phyloP scores from a whole-genome alignment of 2,113 vertebrate genomes.

The Terrapene triunguis region DNA sequence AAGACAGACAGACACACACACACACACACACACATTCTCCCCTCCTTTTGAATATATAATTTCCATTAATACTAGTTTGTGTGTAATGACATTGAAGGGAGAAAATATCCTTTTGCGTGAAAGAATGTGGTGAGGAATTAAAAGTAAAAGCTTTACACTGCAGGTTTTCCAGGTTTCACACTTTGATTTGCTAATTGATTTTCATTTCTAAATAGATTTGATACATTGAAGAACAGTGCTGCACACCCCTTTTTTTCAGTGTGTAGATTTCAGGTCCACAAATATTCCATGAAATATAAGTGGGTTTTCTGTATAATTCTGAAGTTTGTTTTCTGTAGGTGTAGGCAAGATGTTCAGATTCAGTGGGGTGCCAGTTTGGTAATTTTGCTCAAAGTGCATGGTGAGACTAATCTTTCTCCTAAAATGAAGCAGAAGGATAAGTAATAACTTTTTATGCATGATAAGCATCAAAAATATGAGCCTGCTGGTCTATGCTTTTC shows the following conservation, averaged over 20 bases:
- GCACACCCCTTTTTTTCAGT: neutral
- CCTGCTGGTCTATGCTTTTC: conserved; percentile 88
- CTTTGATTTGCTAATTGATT: conserved; percentile 38
- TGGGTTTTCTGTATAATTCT: conserved; percentile 69
- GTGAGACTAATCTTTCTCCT: conserved; percentile 87
- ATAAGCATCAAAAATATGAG: conserved; percentile 88
- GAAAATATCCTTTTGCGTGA: neutral
- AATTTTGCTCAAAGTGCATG: conserved; percentile 87
- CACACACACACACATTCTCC: neutral
- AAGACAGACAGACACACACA: neutral
- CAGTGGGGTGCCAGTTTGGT: conserved; percentile 84
- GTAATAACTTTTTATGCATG: conserved; percentile 92
- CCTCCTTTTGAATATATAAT: neutral
- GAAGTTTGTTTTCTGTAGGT: conserved; percentile 69
- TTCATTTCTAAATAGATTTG: conserved; percentile 48
- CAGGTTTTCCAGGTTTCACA: conserved; percentile 18
- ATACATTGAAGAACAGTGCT: conserved; percentile 24
- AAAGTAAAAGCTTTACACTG: neutral
- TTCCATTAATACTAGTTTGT: neutral
- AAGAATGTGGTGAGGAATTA: neutral
- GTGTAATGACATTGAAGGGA: neutral
- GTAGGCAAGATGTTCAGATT: conserved; percentile 73
- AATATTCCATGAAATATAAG: conserved; percentile 69
- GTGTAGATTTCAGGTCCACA: conserved; percentile 52
- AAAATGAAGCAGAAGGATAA: conserved; percentile 85